These are phyloP conservation scores for Drepana arcuata DNA, from an alignment of 1,140 invertebrate genomes.

Conservation along the genomic window DNA sequence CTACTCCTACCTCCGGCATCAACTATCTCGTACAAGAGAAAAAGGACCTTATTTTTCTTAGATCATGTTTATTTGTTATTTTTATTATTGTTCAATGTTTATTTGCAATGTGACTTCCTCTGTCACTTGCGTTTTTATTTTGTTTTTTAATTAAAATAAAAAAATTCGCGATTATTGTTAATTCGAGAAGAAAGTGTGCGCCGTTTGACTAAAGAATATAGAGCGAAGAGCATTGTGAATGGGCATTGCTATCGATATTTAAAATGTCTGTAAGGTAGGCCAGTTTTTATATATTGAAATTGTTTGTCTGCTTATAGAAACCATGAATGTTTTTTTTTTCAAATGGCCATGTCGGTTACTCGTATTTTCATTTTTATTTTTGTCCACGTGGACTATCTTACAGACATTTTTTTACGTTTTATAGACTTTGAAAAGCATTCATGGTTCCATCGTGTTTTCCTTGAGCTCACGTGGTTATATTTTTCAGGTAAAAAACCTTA, in stretches of 20 bases:
- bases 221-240: conserved; percentile 64
- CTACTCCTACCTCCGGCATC: no score
- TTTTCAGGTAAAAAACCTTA: conserved; percentile 38
- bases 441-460: conserved; percentile 63
- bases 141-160: conserved; percentile 17
- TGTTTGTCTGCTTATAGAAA: conserved; percentile 14
- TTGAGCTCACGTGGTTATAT: no score
- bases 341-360: no score
- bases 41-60: no score
- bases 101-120: conserved; percentile 61
- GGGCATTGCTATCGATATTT: conserved; percentile 47
- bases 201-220: no score
- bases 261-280: conserved; percentile 71
- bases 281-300: conserved; percentile 34
- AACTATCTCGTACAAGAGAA: no score
- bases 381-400: conserved; percentile 43
- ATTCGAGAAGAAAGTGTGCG: no score
- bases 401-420: conserved; percentile 58
- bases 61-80: conserved; percentile 21
- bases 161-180: no score
- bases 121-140: conserved; percentile 40
- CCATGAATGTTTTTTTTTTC: conserved; percentile 13
- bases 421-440: conserved; percentile 41
- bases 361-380: conserved; percentile 16
- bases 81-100: conserved; percentile 46